phyloP scores from a whole-genome alignment of 2,113 vertebrate genomes.

The Psettodes erumei region DNA sequence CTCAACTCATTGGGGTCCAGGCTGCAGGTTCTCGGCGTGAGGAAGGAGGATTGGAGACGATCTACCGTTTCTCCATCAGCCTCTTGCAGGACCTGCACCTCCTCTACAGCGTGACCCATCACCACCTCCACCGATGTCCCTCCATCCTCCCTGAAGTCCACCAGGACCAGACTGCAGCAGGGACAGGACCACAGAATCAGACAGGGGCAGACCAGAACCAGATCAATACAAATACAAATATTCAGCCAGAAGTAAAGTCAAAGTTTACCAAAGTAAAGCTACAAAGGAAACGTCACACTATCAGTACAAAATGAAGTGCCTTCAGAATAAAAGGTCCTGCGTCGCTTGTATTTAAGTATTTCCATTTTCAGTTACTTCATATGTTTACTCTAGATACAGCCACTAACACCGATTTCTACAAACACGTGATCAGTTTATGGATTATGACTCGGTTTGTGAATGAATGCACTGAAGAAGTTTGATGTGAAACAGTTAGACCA shows the following conservation, averaged over 20 bases:
- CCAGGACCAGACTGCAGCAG: constrained; percentile 87
- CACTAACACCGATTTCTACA: too few species aligned
- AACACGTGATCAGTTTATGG: background rate
- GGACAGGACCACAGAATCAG: background rate
- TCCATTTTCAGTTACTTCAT: background rate
- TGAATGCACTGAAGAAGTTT: background rate
- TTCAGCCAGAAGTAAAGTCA: background rate
- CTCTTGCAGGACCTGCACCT: constrained; percentile 83
- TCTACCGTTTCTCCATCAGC: constrained; percentile 68
- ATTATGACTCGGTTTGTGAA: background rate
- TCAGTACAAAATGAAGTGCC: background rate
- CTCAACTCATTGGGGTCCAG: constrained; percentile 82
- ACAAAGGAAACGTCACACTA: background rate
- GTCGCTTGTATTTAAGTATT: background rate
- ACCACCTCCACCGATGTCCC: constrained; percentile 78
- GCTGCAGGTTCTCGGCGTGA: constrained; percentile 30
- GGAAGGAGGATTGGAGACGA: constrained; percentile 78
- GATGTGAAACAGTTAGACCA: too few species aligned
- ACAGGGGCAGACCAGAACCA: background rate
- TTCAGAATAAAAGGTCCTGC: background rate
- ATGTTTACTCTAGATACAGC: too few species aligned
- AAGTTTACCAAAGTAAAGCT: background rate
- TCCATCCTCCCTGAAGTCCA: constrained; percentile 80
- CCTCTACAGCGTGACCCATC: constrained; percentile 89
- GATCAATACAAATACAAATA: background rate